Evolutionary conservation across 2,888 invertebrate genomes (phyloP), one percentile per base, ranked within the genome.

Genomic region (Nipponacmea schrenckii): DNA sequence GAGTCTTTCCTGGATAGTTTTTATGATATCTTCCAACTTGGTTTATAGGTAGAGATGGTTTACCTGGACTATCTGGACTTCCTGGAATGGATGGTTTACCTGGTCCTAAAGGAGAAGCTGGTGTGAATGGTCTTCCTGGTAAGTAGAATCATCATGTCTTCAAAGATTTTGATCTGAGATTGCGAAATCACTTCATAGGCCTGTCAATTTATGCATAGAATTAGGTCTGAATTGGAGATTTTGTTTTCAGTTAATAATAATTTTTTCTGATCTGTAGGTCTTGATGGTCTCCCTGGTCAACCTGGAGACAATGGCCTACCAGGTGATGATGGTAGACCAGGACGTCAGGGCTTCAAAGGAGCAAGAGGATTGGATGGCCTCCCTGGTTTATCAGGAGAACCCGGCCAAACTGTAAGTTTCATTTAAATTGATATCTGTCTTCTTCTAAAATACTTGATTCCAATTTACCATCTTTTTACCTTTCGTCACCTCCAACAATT

Each of bases 301-400:
- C 15, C 10, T 14, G 74, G 74, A 39, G 65, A 50, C 0, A 27
- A 62, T 46, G 77, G 77, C 20, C 31, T 67, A 12, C 48, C 65
- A 63, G 91, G 91, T 67, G 79, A 81, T 8, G 88, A 86, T 78
- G 90, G 90, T 72, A 74, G 71, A 24, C 74, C 78, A 10, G 81
- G 80, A 26, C 39, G 72, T 14, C 74, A 76, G 20, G 81, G 81
- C 14, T 62, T 62, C 1, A 68, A 46, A 44, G 83, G 83, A 31
- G 74, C 77, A n/a, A 64, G 68, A 14, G 82, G 82, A 5, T 65
- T 78, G 14, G 76, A 76, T 31, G 87, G 89, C 67, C 74, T 77
- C 15, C 74, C 76, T 50, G 84, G 78, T 44, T 62, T 67, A 0
- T 72, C 74, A 15, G 80, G 80, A 15, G 65, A 69, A 10, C 44